Percentiles rank a stretch among this genome's conserved stretches.
phyloP scores from a whole-genome alignment of 1,140 invertebrate species.

The Thaumatotibia leucotreta region DNA sequence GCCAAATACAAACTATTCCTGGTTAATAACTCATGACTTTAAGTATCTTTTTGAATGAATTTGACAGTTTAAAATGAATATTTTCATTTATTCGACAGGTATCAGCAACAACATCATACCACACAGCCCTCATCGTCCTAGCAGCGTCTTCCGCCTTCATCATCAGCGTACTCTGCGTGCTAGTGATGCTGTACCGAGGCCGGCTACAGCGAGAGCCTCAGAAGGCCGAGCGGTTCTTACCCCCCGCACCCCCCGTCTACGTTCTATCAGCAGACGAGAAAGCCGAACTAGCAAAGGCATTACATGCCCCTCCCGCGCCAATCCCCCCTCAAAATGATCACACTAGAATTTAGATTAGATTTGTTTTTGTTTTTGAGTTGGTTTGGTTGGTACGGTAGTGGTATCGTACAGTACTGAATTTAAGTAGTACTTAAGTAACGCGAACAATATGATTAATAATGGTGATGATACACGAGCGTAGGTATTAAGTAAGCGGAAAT shows the following conservation, averaged over 20 bases:
- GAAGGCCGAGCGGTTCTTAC: conserved; percentile 76
- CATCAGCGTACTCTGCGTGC: conserved; percentile 82
- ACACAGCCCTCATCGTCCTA: conserved; percentile 83
- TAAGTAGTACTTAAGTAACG: neutral
- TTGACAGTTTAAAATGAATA: neutral
- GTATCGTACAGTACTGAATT: neutral
- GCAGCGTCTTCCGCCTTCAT: conserved; percentile 84
- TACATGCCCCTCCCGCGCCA: conserved; percentile 48
- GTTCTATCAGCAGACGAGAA: conserved; percentile 77
- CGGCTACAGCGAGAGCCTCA: conserved; percentile 70
- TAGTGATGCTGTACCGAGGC: conserved; percentile 81
- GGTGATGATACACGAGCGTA: neutral
- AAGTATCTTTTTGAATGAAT: neutral
- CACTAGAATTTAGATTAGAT: conserved; percentile 48
- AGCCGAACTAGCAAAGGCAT: conserved; percentile 62
- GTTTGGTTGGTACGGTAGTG: neutral
- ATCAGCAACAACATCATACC: conserved; percentile 81
- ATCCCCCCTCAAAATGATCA: conserved; percentile 37
- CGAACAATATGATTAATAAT: neutral
- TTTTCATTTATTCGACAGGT: conserved; percentile 49
- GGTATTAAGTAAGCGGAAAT: neutral
- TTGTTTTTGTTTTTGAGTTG: conserved; percentile 5
- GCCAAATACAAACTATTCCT: too few species aligned
- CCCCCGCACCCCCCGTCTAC: conserved; percentile 76
- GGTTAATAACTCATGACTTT: too few species aligned